These are phyloP conservation scores for Bradypodion pumilum DNA, from an alignment of 2,797 vertebrate genomes.

Conservation along the genomic window DNA sequence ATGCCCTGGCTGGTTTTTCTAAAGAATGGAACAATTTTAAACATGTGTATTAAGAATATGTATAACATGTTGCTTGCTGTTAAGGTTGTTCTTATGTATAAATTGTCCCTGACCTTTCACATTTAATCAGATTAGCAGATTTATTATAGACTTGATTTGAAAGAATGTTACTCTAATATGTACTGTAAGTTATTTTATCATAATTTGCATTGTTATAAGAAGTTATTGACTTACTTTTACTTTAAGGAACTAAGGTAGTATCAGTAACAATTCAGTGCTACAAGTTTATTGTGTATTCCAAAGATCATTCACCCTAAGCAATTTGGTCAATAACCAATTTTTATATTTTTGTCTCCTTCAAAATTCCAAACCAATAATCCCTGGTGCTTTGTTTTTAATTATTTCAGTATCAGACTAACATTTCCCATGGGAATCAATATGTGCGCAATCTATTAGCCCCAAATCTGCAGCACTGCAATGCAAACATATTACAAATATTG, in stretches of 20 bases:
- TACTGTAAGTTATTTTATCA: constrained; percentile 85
- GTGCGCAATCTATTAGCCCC: constrained; percentile 89
- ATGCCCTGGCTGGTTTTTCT: neutral
- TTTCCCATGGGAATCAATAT: constrained; percentile 96
- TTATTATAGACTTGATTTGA: constrained; percentile 80
- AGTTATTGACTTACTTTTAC: constrained; percentile 94
- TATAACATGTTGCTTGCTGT: neutral
- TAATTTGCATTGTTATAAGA: constrained; percentile 99
- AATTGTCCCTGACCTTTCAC: constrained; percentile 41
- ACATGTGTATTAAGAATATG: neutral
- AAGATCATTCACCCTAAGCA: constrained; percentile 89
- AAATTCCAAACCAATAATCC: constrained; percentile 83
- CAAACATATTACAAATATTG: constrained; percentile 89
- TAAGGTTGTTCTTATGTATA: constrained; percentile 29
- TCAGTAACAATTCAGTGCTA: constrained; percentile 86
- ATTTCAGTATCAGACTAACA: constrained; percentile 91
- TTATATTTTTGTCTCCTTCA: constrained; percentile 88
- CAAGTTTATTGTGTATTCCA: constrained; percentile 93
- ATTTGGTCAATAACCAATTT: constrained; percentile 98
- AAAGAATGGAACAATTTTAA: neutral
- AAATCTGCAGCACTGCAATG: constrained; percentile 85
- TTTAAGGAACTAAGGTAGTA: constrained; percentile 87
- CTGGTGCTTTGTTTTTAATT: constrained; percentile 74
- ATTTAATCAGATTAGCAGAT: constrained; percentile 42
- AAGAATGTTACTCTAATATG: constrained; percentile 84